Evolutionary conservation across 2,797 vertebrate species (phyloP), one percentile per base, ranked within the genome.

Genomic region (Microchirus variegatus): DNA sequence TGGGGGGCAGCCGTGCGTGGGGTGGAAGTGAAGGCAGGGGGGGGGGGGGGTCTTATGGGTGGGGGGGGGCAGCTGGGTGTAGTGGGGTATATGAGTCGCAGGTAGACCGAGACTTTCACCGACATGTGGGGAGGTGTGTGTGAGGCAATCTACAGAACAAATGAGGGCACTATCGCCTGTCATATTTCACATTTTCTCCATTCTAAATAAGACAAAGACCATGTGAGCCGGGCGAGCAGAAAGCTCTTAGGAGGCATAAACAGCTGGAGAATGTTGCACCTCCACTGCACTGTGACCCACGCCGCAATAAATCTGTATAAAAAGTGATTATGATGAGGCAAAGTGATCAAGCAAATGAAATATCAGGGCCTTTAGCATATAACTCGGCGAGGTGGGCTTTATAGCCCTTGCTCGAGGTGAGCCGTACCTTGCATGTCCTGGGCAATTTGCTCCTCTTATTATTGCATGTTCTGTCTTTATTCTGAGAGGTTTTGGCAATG

Each of bases 331-430:
- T 83, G 85, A 86, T 87, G 88, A 89, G 85, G 81, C 85, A 89
- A 91, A 86, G 89, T 93, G 91, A 93, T 92, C 92, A 93, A 90
- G 90, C 87, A 92, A 93, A 90, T 91, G 87, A 92, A 91, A 92
- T 91, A 89, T 91, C 84, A 77, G 62, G 71, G 79, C 79, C 86
- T 87, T 87, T 77, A 80, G 88, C 86, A 77, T 88, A 86, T 87
- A 92, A 89, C 67, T 89, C 90, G 66, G 75, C 81, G 81, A 85
- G 77, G 66, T 83, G 85, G 75, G 86, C 76, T 91, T 93, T 91
- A 91, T 92, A 75, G 86, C 82, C 75, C 81, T 43, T 78, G 80
- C 87, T 87, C 78, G 53, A 62, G 75, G 72, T 76, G 70, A 84
- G 82, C 67, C 80, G 84, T 87, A 84, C 69, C 71, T 84, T 65